These are phyloP conservation scores for Euplagia quadripunctaria DNA, from an alignment of 2,888 invertebrate genomes.

Conservation along the genomic window DNA sequence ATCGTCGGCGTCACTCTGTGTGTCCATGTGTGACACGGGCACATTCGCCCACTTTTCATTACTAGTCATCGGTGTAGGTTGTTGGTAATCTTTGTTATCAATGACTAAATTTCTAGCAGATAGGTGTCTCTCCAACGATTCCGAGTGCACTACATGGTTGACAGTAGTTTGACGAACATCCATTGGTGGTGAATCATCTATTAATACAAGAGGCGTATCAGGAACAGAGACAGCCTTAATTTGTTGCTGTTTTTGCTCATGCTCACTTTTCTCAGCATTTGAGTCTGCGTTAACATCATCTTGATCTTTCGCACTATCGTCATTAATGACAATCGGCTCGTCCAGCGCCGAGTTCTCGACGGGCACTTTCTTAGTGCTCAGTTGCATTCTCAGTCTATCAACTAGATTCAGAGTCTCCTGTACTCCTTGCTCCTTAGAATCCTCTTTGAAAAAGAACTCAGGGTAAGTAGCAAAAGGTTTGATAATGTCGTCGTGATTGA, in stretches of 20 bases:
- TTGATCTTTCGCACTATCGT: slow-evolving; percentile 60
- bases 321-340: slow-evolving; percentile 57
- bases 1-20: slow-evolving; percentile 66
- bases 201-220: slow-evolving; percentile 26
- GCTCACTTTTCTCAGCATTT: slow-evolving; percentile 61
- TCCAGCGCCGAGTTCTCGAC: slow-evolving; percentile 80
- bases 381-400: slow-evolving; percentile 92
- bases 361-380: slow-evolving; percentile 89
- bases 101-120: slow-evolving; percentile 47
- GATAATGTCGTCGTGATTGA: slow-evolving; percentile 89
- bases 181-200: slow-evolving; percentile 43
- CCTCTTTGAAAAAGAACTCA: slow-evolving; percentile 91
- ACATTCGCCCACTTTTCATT: slow-evolving; percentile 71
- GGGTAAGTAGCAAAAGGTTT: slow-evolving; percentile 90
- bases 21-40: slow-evolving; percentile 59
- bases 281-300: slow-evolving; percentile 50
- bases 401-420: slow-evolving; percentile 94
- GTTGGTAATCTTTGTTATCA: slow-evolving; percentile 60
- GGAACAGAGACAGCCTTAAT: not conserved
- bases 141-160: slow-evolving; percentile 57
- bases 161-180: slow-evolving; percentile 48
- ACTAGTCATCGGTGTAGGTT: slow-evolving; percentile 64
- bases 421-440: slow-evolving; percentile 93
- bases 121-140: slow-evolving; percentile 47
- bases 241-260: not conserved